Conservation (phyloP, 64 coral and sea anemone species). For the Hydrozoanthus tunicans region DNA sequence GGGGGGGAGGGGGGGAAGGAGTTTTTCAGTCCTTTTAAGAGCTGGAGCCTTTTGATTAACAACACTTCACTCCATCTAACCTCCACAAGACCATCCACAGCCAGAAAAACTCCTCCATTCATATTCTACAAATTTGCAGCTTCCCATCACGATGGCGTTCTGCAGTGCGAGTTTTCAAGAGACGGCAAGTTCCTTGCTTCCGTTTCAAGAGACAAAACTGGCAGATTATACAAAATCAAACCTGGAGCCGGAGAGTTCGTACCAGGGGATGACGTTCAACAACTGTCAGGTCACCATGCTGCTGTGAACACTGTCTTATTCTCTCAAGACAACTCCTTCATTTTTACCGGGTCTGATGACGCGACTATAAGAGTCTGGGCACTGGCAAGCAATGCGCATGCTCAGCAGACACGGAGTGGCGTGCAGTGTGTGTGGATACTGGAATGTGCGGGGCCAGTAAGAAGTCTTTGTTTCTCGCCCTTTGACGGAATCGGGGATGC, state of each 20-base stretch:
- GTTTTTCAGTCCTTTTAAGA: too few relatives aligned
- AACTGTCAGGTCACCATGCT: slow-evolving; percentile 62
- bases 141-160: slow-evolving; percentile 14
- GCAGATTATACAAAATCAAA: slow-evolving; percentile 39
- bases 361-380: slow-evolving; percentile 59
- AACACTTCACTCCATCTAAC: too few relatives aligned
- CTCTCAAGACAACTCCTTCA: slow-evolving; percentile 55
- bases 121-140: neutral
- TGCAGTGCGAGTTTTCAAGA: slow-evolving; percentile 29
- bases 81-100: too few relatives aligned
- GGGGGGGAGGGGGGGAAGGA: too few relatives aligned
- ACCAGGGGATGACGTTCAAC: slow-evolving; percentile 56
- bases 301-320: slow-evolving; percentile 73
- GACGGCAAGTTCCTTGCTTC: slow-evolving; percentile 37
- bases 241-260: slow-evolving; percentile 64
- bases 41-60: too few relatives aligned
- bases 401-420: neutral
- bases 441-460: slow-evolving; percentile 49
- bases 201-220: slow-evolving; percentile 30
- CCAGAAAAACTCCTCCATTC: neutral
- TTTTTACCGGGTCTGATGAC: slow-evolving; percentile 79
- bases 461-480: slow-evolving; percentile 53
- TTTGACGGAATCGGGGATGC: slow-evolving; percentile 2
- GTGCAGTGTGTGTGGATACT: slow-evolving; percentile 54
- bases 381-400: too few relatives aligned